A percentile compares a stretch with the other conserved stretches of the same genome.
These are phyloP conservation scores for Pocota personata DNA, from an alignment of 2,888 invertebrate genomes.

Conservation along the genomic window DNA sequence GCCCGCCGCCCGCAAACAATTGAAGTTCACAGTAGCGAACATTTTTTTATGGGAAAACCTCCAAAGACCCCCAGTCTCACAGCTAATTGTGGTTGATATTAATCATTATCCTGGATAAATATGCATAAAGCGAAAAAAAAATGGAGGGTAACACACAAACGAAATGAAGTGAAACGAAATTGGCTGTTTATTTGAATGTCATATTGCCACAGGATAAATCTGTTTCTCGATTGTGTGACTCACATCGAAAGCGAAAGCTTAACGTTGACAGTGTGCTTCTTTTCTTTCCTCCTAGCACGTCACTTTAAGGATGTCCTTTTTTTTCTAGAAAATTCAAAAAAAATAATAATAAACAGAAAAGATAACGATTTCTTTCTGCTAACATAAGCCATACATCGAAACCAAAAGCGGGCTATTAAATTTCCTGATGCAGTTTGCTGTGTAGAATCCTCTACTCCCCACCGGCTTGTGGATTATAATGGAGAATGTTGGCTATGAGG, in stretches of 20 bases:
- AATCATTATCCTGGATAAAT: conserved; percentile 13
- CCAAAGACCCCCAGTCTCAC: neutral
- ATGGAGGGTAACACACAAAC: neutral
- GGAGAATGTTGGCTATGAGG: conserved; percentile 5
- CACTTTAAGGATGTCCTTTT: conserved; percentile 26
- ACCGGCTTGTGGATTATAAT: neutral
- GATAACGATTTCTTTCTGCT: neutral
- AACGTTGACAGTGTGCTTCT: conserved; percentile 34
- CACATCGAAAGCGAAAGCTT: conserved; percentile 59
- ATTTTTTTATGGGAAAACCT: neutral
- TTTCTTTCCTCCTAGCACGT: neutral
- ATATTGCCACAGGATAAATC: conserved; percentile 24
- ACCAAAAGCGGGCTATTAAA: conserved; percentile 34
- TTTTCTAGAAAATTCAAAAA: neutral
- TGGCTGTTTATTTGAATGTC: conserved; percentile 30
- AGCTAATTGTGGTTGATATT: neutral
- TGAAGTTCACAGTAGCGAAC: neutral
- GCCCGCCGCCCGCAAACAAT: neutral
- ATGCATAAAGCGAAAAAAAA: neutral
- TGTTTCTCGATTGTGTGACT: conserved; percentile 49
- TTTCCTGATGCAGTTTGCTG: conserved; percentile 34
- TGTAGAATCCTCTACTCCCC: neutral
- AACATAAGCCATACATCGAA: neutral
- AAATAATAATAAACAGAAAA: neutral
- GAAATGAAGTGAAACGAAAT: conserved; percentile 31